Percentiles rank a stretch among this genome's conserved stretches.
phyloP scores from a whole-genome alignment of 2,797 vertebrate genomes.

The Harpagifer antarcticus region DNA sequence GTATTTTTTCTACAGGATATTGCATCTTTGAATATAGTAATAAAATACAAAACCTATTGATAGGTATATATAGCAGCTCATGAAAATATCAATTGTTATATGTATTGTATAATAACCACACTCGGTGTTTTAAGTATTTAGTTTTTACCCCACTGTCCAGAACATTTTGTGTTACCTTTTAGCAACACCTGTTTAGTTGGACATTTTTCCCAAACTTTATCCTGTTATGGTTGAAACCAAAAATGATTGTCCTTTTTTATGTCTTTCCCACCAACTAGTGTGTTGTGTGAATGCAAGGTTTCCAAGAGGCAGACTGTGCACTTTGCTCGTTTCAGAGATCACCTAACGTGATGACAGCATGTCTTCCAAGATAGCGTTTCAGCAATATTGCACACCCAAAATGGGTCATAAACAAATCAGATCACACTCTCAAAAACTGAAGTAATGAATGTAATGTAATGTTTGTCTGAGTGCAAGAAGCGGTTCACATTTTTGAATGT shows the following conservation, averaged over 20 bases:
- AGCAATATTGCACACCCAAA: conserved; percentile 77
- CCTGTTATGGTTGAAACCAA: conserved; percentile 73
- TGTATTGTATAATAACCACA: conserved; percentile 73
- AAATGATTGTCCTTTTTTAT: conserved; percentile 62
- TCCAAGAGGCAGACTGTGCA: conserved; percentile 60
- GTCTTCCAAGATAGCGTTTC: conserved; percentile 77
- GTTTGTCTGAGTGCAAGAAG: conserved; percentile 46
- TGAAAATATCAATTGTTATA: conserved; percentile 66
- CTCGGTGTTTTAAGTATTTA: conserved; percentile 64
- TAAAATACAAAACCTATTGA: conserved; percentile 53
- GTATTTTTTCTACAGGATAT: conserved; percentile 68
- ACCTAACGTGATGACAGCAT: conserved; percentile 40
- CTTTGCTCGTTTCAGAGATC: conserved; percentile 66
- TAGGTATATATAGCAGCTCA: conserved; percentile 69
- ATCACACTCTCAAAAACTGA: conserved; percentile 42
- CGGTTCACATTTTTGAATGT: conserved; percentile 45
- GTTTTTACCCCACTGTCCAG: conserved; percentile 58
- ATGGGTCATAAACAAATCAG: conserved; percentile 63
- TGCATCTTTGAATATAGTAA: conserved; percentile 71
- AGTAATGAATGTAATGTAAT: conserved; percentile 73
- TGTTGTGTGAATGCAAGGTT: conserved; percentile 44
- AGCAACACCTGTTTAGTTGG: conserved; percentile 55
- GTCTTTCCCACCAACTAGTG: conserved; percentile 33
- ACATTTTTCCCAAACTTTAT: conserved; percentile 47
- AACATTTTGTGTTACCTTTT: conserved; percentile 59